These are phyloP conservation scores for Bergia puertoricense DNA, from an alignment of 92 coral and sea anemone genomes.

Conservation along the genomic window DNA sequence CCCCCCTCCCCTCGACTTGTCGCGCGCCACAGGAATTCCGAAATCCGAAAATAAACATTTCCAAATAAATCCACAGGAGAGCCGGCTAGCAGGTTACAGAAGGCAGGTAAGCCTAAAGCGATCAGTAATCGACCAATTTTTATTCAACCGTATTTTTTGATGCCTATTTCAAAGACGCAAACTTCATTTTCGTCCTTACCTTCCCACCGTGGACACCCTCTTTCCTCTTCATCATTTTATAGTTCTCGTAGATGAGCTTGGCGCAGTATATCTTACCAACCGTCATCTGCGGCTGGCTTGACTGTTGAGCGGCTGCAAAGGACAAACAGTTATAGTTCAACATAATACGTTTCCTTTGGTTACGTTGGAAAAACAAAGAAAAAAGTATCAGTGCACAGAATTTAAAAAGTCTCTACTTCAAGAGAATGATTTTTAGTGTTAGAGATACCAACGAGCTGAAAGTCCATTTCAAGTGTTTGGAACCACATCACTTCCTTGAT, in stretches of 20 bases:
- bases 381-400: too few relatives aligned
- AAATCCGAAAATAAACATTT: too few relatives aligned
- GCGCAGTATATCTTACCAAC: constrained; percentile 99
- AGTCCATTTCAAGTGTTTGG: neutral
- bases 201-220: constrained; percentile 31
- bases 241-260: constrained; percentile 97
- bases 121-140: neutral
- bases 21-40: too few relatives aligned
- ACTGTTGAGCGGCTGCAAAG: constrained; percentile 68
- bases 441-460: neutral
- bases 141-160: neutral
- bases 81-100: too few relatives aligned
- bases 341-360: neutral
- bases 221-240: constrained; percentile 91
- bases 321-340: neutral
- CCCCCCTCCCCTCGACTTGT: too few relatives aligned
- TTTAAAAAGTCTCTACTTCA: too few relatives aligned
- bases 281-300: constrained; percentile 89
- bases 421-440: too few relatives aligned
- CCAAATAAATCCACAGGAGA: too few relatives aligned
- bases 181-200: neutral
- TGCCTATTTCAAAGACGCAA: too few relatives aligned
- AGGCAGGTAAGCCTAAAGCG: too few relatives aligned
- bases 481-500: neutral
- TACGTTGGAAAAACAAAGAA: neutral